Evolutionary conservation across 2,113 vertebrate species (phyloP).

Genomic region (Antechinus stuartii): DNA sequence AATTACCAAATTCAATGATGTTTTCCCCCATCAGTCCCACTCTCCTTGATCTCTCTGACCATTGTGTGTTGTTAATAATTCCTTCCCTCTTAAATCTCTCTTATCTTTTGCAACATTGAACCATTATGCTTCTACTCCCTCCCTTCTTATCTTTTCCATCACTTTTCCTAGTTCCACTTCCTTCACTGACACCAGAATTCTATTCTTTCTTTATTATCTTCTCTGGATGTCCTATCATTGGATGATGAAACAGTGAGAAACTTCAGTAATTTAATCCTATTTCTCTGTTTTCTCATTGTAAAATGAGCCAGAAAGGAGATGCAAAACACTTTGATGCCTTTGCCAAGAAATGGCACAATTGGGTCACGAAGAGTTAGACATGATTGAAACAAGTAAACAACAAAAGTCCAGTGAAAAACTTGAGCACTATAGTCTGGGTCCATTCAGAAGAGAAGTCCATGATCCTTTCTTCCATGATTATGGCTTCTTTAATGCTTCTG

Average conservation of each 20-base stretch:
- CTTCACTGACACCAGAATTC: no score
- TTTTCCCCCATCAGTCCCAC: background rate
- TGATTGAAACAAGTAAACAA: background rate
- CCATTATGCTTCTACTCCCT: no score
- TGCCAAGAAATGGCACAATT: background rate
- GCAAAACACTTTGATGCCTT: background rate
- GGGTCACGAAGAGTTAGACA: background rate
- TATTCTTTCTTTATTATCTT: background rate
- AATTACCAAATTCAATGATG: background rate
- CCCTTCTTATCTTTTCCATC: background rate
- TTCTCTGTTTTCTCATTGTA: background rate
- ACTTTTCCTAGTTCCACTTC: no score
- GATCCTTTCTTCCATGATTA: no score
- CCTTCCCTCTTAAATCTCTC: background rate
- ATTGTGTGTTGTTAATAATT: background rate
- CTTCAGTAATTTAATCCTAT: background rate
- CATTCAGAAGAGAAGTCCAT: no score
- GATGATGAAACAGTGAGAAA: background rate
- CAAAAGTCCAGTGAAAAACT: no score
- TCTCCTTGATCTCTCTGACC: no score
- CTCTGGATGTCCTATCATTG: background rate
- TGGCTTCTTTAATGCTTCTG: no score
- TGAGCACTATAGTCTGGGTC: no score
- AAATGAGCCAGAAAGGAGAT: background rate
- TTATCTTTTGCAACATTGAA: background rate